Evolutionary conservation across 1,140 invertebrate genomes (phyloP).

Genomic region (Cataglyphis hispanica): DNA sequence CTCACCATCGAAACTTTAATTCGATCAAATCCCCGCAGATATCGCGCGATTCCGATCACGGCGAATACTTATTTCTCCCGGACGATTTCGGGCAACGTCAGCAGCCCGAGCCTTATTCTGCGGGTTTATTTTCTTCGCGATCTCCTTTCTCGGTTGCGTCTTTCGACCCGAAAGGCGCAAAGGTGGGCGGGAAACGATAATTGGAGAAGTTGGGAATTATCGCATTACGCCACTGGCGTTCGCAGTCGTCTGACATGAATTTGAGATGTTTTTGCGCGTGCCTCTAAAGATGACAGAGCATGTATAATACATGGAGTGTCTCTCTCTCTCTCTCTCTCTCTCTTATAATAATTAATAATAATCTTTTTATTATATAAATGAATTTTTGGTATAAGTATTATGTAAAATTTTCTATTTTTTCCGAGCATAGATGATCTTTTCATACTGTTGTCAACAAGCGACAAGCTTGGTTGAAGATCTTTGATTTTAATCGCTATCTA

Average conservation of each 20-base stretch:
- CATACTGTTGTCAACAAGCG: not conserved
- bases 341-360: too few relatives aligned
- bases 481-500: not conserved
- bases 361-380: not conserved
- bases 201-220: slow-evolving; percentile 76
- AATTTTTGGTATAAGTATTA: not conserved
- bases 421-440: too few relatives aligned
- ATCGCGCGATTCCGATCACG: slow-evolving; percentile 39
- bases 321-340: too few relatives aligned
- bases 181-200: slow-evolving; percentile 64
- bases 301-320: not conserved
- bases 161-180: not conserved
- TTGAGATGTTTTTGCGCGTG: slow-evolving; percentile 43
- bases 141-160: slow-evolving; percentile 62
- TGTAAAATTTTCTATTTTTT: not conserved
- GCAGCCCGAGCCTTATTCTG: slow-evolving; percentile 59
- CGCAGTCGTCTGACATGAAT: slow-evolving; percentile 59
- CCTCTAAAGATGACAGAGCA: not conserved
- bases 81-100: slow-evolving; percentile 62
- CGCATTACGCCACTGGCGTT: slow-evolving; percentile 55
- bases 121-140: slow-evolving; percentile 66
- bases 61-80: slow-evolving; percentile 56
- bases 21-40: slow-evolving; percentile 36
- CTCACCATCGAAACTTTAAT: slow-evolving; percentile 46
- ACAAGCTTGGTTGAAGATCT: slow-evolving; percentile 1